Base-by-base conservation (phyloP, 2,888 invertebrate genomes). In the Abrostola tripartita region DNA sequence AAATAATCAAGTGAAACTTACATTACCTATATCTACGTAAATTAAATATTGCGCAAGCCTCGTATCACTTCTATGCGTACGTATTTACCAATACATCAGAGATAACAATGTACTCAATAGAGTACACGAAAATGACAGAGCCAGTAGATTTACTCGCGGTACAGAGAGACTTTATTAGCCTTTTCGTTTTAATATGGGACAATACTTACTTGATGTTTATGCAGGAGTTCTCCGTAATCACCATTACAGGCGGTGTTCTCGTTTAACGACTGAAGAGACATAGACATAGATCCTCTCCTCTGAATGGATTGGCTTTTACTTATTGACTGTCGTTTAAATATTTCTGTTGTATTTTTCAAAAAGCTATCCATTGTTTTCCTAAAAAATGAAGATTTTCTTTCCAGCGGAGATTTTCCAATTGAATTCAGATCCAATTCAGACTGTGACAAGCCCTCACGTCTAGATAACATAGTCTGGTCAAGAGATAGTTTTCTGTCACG, bases 281-380 rank as follows among this genome's bases (percentile, higher is more conserved):
- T 82, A 0, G 94, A 94, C 83, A 90, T 89, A 0, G 93, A 92
- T 9, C 86, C 90, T 41, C 86, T 86, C 6, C 91, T 81, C 52
- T 85, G 82, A 42, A 88, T 74, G 0, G 74, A 62, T 62, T 86
- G 83, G 7, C 85, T 81, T 71, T 88, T 90, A 49, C 70, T 62
- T 35, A 63, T 68, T 14, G 92, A 88, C 52, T 92, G 91, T 24
- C 86, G 86, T 71, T 89, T 91, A 59, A 94, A 94, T 65, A 93
- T 88, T 78, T 93, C 93, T 0, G 93, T 90, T 0, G 94, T 94
- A 66, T 94, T 94, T 65, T 88, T 92, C 9, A 94, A 80, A 71
- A 94, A 93, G 76, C 90, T 94, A 38, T 93, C 92, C 90, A 94
- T 89, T 79, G 91, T 94, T 69, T 94, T 94, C 56, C 88, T 85